These are phyloP conservation scores for Hemiscyllium ocellatum DNA, from an alignment of 2,113 vertebrate genomes.

Conservation along the genomic window DNA sequence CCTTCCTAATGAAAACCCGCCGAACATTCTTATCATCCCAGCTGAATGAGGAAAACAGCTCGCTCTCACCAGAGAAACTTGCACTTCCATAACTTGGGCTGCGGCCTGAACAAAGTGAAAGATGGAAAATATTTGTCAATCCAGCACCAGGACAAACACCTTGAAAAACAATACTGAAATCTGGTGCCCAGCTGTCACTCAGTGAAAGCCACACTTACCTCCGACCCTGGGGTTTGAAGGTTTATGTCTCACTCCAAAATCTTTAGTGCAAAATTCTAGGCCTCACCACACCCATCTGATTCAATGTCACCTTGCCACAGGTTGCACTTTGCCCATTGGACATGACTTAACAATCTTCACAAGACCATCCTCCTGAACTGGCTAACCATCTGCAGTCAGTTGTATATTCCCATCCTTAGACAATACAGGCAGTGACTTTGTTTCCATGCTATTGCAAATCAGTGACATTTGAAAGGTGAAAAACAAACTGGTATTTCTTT, in stretches of 20 bases:
- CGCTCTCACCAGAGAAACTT: conserved; percentile 58
- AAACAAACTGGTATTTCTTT: too few relatives aligned
- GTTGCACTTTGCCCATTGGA: too few relatives aligned
- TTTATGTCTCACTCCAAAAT: neutral
- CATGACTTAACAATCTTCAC: too few relatives aligned
- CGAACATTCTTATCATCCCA: conserved; percentile 82
- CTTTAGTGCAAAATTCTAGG: neutral
- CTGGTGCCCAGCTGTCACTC: neutral
- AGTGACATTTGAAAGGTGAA: too few relatives aligned
- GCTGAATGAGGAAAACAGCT: conserved; percentile 74
- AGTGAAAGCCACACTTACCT: neutral
- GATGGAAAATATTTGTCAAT: neutral
- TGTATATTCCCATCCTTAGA: too few relatives aligned
- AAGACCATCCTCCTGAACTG: too few relatives aligned
- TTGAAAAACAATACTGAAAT: neutral
- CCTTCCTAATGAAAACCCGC: conserved; percentile 84
- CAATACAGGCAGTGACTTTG: too few relatives aligned
- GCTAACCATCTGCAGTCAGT: too few relatives aligned
- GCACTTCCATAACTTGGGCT: conserved; percentile 62
- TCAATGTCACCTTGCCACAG: too few relatives aligned
- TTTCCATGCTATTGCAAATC: too few relatives aligned
- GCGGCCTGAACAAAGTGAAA: conserved; percentile 49
- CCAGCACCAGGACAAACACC: conserved; percentile 11
- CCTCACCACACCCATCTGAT: too few relatives aligned
- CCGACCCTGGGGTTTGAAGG: neutral